Evolutionary conservation across 2,888 invertebrate species (phyloP).

Genomic region (Melieria picta): DNA sequence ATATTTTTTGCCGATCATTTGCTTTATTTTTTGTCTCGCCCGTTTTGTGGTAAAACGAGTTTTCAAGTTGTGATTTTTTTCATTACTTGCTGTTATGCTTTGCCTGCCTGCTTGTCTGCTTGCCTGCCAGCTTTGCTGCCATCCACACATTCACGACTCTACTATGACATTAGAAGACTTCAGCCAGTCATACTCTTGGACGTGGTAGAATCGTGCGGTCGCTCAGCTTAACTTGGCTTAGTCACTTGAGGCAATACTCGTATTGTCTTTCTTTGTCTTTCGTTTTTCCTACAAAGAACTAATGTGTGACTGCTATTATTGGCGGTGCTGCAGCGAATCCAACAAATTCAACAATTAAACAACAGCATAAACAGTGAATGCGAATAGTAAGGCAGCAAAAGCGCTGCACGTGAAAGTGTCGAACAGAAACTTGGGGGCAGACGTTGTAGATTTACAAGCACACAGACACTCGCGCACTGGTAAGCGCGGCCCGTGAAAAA

Average conservation of each 20-base stretch:
- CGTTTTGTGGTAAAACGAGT: conserved; percentile 46
- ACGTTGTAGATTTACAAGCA: no score
- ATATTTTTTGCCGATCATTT: not conserved
- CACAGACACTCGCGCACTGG: not conserved
- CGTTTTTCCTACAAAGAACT: not conserved
- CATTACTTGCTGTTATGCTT: conserved; percentile 12
- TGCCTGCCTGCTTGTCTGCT: conserved; percentile 34
- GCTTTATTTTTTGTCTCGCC: conserved; percentile 11
- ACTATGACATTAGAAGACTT: conserved; percentile 13
- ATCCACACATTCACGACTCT: conserved; percentile 8
- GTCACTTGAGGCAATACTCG: not conserved
- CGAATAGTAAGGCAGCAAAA: not conserved
- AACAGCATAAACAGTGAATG: not conserved
- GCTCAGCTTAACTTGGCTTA: conserved; percentile 17
- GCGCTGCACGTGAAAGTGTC: not conserved
- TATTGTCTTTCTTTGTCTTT: not conserved
- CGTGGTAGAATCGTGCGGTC: conserved; percentile 21
- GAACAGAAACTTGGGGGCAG: not conserved
- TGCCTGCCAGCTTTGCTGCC: conserved; percentile 27
- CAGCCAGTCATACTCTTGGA: conserved; percentile 23
- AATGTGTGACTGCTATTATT: not conserved
- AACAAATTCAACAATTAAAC: not conserved
- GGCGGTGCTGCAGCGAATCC: not conserved
- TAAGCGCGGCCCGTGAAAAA: not conserved
- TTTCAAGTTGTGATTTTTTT: conserved; percentile 43